Evolutionary conservation across 2,888 invertebrate genomes (phyloP).

Genomic region (Drosophila cracens): DNA sequence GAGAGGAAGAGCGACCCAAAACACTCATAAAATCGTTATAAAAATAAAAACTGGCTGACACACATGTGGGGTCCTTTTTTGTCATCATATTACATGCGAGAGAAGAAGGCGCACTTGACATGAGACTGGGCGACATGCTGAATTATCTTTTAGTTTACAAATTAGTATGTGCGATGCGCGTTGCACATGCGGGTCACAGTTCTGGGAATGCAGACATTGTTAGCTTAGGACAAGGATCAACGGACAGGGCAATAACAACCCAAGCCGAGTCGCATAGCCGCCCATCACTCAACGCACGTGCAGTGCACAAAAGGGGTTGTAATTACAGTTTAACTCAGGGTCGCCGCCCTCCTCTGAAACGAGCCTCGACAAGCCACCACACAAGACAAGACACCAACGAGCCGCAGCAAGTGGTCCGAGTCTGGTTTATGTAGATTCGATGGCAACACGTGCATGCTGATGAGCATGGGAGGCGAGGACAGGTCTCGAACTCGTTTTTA

Average conservation of each 20-base stretch:
- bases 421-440: constrained; percentile 63
- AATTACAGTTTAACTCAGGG: constrained; percentile 69
- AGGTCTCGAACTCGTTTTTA: constrained; percentile 54
- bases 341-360: constrained; percentile 61
- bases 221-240: constrained; percentile 66
- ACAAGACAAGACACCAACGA: constrained; percentile 26
- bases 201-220: constrained; percentile 62
- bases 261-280: constrained; percentile 25
- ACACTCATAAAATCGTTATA: constrained; percentile 26
- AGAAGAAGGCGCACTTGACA: constrained; percentile 60
- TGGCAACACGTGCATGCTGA: constrained; percentile 66
- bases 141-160: constrained; percentile 72
- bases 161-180: constrained; percentile 64
- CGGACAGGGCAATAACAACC: constrained; percentile 33
- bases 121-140: constrained; percentile 68
- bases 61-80: constrained; percentile 73
- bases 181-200: constrained; percentile 62
- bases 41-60: constrained; percentile 25
- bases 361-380: constrained; percentile 27
- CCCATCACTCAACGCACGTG: constrained; percentile 73
- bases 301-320: constrained; percentile 70
- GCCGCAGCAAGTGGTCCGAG: constrained; percentile 40
- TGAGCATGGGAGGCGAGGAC: constrained; percentile 59
- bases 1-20: background rate
- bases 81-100: constrained; percentile 66